Evolutionary conservation across 2,888 invertebrate genomes (phyloP), one percentile per base, ranked within the genome.

Genomic region (Germaria angustata): DNA sequence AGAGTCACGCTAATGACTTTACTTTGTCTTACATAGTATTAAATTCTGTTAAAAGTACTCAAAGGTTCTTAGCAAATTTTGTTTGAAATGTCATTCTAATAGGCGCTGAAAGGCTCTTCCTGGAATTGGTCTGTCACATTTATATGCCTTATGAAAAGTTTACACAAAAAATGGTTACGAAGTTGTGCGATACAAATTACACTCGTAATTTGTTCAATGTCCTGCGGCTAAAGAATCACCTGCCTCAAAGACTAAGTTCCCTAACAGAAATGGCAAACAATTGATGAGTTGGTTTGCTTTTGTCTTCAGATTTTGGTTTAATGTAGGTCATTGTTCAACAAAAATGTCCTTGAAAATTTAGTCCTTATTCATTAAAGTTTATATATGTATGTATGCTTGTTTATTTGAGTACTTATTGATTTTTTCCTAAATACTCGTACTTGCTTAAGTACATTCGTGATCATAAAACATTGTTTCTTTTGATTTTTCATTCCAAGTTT

Each of bases 301-400:
- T 4, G 4, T 11, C 11, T 20, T 22, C 11, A n/a, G 22, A 24
- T 6, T 13, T 15, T 24, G 24, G 22, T 13, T 44, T 44, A 17
- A 44, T 49, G 46, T 22, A 49, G 46, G 46, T 49, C 46, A 51
- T 22, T 49, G 57, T 32, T 76, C n/a, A 28, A 2, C 13, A 22
- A 20, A 13, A 24, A 46, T 75, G 75, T 46, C 65, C 75, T 57
- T 66, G 57, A 75, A 57, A 46, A 53, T 68, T 7, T 22, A 41
- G 36, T 5, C n/a, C 20, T 41, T 20, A 13, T 34, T 53, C 28
- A 34, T 77, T 66, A 68, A 59, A 77, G 44, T 51, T 51, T 77
- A 34, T 61, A 34, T 46, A n/a, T n/a, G n/a, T n/a, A n/a, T n/a
- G n/a, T n/a, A n/a, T n/a, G n/a, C n/a, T n/a, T n/a, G n/a, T n/a